Evolutionary conservation across 2,797 vertebrate species (phyloP), one percentile per base, ranked within the genome.

Genomic region (Tapera naevia): DNA sequence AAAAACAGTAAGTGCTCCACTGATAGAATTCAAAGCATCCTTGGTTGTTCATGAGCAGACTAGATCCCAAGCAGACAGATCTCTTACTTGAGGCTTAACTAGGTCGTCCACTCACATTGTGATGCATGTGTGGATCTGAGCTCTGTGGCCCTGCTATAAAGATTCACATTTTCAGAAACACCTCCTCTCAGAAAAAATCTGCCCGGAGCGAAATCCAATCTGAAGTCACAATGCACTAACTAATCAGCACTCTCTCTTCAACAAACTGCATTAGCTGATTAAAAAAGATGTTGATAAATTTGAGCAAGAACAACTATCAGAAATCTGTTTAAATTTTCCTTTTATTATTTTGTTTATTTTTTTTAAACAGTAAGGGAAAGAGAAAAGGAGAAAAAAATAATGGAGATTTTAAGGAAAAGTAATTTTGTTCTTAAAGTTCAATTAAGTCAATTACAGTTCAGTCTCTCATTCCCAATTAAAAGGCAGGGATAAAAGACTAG

Each of bases 161-260:
- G 64, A 83, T 72, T 86, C 79, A 33, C 32, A 13, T 90, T 93
- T 91, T 54, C 78, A 74, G 72, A 94, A 94, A 88, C 33, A 13
- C 3, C 3, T 69, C 7, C 62, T 60, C 50, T 80, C 53, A n/a
- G 23, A 66, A 86, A 86, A 66, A 72, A 66, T 13, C 61, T 86
- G 27, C 13, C 25, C 4, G 1, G 32, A 75, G 17, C 61, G 60
- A 79, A 35, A 48, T 86, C 17, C 30, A 54, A 24, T 53, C 46
- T 82, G n/a, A 91, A 79, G 33, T 73, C 73, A 45, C 30, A 54
- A 32, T 12, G 7, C 25, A 35, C 16, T 53, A 64, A 41, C 30
- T 93, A 25, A 86, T 39, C 50, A 76, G 25, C 22, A 33, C n/a
- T 58, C 15, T 61, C n/a, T 78, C 71, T 62, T 80, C 41, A 70